Evolutionary conservation across 1,140 invertebrate genomes (phyloP), one percentile per base, ranked within the genome.

Genomic region (Schlechtendalia chinensis): DNA sequence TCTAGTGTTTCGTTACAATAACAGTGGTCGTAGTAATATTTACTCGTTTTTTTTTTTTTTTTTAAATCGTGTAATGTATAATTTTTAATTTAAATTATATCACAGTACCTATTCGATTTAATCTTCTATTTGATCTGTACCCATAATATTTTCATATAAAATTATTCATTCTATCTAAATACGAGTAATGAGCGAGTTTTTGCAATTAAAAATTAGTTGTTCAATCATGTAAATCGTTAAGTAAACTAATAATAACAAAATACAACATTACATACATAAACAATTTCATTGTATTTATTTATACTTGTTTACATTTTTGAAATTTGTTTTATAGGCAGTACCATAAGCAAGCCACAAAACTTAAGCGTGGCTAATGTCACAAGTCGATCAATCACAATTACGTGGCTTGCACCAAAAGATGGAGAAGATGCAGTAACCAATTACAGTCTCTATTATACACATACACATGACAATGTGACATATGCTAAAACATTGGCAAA

Each of bases 331-430:
- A 14, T 6, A 79, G 75, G 50, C 50, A 14, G 4, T n/a, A 56
- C 29, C 12, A 69, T 72, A 59, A 72, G 53, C 17, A 91, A 92
- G 84, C 94, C 94, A 72, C 87, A 90, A 84, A 94, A 95, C 87
- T 88, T 96, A 81, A 92, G 90, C 82, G 89, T 93, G 19, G 87
- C 90, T 81, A 89, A 90, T 85, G 91, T 94, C 59, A 92, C 91
- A 75, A 89, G 93, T 81, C 90, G 89, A 61, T 91, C 91, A 84
- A 91, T 96, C 82, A 90, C 91, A 81, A 87, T 96, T 83, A 89
- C 89, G 83, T 96, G 94, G 94, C 87, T 87, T 83, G 90, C 91
- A 85, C 94, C 94, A 56, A 88, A 89, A 83, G 88, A 88, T 83
- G 89, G 90, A 58, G 93, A 93, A 86, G 92, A 91, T 74, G 87